These are phyloP conservation scores for Apodemia hepburni DNA, from an alignment of 2,888 invertebrate species.

Conservation along the genomic window DNA sequence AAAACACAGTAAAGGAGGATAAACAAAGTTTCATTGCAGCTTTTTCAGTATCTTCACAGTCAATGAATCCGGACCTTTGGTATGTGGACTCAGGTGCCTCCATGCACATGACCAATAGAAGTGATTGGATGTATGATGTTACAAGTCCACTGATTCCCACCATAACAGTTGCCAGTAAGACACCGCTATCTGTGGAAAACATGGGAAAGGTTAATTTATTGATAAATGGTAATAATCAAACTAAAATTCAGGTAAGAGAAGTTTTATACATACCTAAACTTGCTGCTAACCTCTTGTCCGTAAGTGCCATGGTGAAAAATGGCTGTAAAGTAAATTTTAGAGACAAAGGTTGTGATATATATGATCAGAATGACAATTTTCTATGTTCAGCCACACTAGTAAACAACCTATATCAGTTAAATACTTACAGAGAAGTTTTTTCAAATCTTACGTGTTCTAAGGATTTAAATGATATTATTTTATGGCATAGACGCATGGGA, in stretches of 20 bases:
- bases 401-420: neutral
- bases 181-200: conserved; percentile 29
- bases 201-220: conserved; percentile 30
- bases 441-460: neutral
- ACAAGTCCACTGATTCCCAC: conserved; percentile 21
- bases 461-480: neutral
- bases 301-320: conserved; percentile 24
- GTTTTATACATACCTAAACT: conserved; percentile 6
- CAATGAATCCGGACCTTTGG: conserved; percentile 22
- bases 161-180: conserved; percentile 28
- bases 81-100: conserved; percentile 26
- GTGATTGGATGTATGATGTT: conserved; percentile 20
- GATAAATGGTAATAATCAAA: conserved; percentile 29
- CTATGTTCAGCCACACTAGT: neutral
- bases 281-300: conserved; percentile 3
- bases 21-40: conserved; percentile 23
- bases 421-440: neutral
- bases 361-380: conserved; percentile 1
- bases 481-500: conserved; percentile 5
- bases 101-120: conserved; percentile 26
- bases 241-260: conserved; percentile 39
- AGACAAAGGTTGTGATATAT: conserved; percentile 14
- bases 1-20: neutral
- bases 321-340: conserved; percentile 22
- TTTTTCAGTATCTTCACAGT: conserved; percentile 23